Conservation (phyloP, 2,113 vertebrate species). For the Aspidoscelis tigris region DNA sequence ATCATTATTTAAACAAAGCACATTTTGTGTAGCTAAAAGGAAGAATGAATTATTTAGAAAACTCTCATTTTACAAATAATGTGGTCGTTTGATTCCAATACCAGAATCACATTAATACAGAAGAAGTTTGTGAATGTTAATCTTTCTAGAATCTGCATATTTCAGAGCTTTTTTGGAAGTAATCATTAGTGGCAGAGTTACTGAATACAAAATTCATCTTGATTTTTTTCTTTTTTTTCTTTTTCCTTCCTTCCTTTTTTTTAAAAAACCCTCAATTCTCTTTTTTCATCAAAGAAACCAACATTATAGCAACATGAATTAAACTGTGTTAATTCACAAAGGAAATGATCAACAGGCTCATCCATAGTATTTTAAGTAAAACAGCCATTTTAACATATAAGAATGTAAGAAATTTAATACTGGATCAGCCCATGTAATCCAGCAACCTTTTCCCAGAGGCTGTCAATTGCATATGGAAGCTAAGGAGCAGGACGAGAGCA, state of each 20-base stretch:
- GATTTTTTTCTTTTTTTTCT: no score
- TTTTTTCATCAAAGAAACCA: neutral
- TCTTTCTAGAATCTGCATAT: conserved; percentile 8
- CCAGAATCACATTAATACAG: neutral
- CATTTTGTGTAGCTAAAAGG: conserved; percentile 36
- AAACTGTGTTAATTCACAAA: no score
- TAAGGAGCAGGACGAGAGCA: no score
- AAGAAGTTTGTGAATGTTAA: conserved; percentile 7
- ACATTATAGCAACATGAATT: no score
- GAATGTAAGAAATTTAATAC: no score
- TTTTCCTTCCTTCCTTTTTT: no score
- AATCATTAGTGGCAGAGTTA: neutral
- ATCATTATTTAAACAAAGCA: conserved; percentile 25
- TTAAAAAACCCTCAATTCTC: neutral
- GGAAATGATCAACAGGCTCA: no score
- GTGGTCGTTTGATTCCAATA: neutral
- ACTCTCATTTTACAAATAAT: conserved; percentile 33
- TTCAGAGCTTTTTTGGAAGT: neutral
- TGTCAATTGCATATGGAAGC: no score
- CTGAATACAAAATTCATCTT: neutral
- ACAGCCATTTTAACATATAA: no score
- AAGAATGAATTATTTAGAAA: conserved; percentile 37
- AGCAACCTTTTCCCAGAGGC: no score
- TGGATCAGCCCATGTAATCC: no score
- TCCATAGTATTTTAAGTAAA: no score